phyloP scores from a whole-genome alignment of 1,140 invertebrate genomes.

The Papilio glaucus region DNA sequence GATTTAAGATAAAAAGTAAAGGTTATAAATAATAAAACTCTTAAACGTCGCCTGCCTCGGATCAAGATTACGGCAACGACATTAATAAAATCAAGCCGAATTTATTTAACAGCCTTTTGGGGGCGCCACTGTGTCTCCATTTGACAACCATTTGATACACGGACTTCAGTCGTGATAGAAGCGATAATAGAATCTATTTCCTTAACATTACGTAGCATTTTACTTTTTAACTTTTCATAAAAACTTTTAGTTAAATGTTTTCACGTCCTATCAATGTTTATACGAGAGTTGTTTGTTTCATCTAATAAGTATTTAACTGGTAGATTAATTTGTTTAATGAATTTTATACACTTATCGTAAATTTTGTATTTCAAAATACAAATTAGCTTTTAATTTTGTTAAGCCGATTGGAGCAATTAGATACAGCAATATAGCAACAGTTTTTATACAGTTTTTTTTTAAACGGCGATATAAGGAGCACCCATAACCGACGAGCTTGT shows the following conservation, averaged over 20 bases:
- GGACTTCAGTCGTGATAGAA: constrained; percentile 36
- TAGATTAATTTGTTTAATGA: constrained; percentile 7
- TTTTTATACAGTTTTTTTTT: too few relatives aligned
- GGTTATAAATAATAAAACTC: constrained; percentile 79
- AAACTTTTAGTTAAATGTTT: constrained; percentile 10
- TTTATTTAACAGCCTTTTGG: constrained; percentile 68
- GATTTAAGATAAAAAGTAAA: constrained; percentile 69
- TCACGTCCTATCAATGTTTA: constrained; percentile 17
- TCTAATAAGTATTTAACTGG: not conserved
- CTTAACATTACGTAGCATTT: constrained; percentile 15
- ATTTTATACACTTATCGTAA: constrained; percentile 10
- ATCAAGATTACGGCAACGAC: constrained; percentile 75
- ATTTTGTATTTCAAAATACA: not conserved
- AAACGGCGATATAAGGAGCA: too few relatives aligned
- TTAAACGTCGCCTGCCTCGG: constrained; percentile 67
- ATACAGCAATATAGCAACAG: not conserved
- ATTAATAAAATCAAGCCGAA: constrained; percentile 77
- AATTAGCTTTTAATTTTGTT: not conserved
- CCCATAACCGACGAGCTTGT: too few relatives aligned
- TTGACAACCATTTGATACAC: constrained; percentile 67
- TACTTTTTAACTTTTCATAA: not conserved
- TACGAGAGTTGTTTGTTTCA: not conserved
- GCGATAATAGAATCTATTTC: constrained; percentile 29
- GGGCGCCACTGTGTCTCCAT: constrained; percentile 73
- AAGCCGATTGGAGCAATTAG: not conserved